These are phyloP conservation scores for Corticium candelabrum DNA, from an alignment of 37 sponge, comb jelly and placozoan genomes.

Conservation along the genomic window DNA sequence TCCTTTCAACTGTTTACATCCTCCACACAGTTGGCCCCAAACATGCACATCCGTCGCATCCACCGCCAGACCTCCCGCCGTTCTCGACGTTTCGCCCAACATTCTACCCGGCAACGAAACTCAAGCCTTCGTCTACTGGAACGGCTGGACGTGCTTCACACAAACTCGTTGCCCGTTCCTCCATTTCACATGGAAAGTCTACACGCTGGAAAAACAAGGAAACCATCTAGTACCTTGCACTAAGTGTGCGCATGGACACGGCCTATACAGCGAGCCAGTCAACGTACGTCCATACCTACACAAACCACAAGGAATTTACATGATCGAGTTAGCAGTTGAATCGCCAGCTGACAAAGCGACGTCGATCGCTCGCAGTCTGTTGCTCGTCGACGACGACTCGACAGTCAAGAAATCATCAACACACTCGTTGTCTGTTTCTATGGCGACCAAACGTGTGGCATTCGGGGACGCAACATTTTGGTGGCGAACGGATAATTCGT, in stretches of 20 bases:
- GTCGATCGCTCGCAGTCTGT: background rate
- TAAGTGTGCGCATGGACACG: background rate
- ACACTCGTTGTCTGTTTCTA: too few relatives aligned
- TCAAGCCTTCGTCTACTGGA: background rate
- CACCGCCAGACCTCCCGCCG: background rate
- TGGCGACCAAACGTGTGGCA: too few relatives aligned
- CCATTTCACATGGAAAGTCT: background rate
- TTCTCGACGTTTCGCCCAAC: background rate
- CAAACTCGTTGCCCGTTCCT: too few relatives aligned
- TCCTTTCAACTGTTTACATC: background rate
- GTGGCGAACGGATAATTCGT: background rate
- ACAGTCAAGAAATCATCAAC: too few relatives aligned
- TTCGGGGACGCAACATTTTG: background rate
- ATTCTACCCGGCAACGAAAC: background rate
- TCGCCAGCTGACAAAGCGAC: background rate
- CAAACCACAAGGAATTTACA: background rate
- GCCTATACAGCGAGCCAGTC: background rate
- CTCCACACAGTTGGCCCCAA: background rate
- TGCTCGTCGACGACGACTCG: slow-evolving; percentile 1
- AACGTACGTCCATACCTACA: background rate
- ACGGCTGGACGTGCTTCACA: background rate
- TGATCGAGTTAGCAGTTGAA: background rate
- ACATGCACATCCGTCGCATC: background rate
- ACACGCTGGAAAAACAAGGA: background rate
- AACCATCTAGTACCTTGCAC: background rate